A percentile compares a stretch with the other conserved stretches of the same genome.
phyloP scores from a whole-genome alignment of 2,797 vertebrate species.

The Periparus ater region DNA sequence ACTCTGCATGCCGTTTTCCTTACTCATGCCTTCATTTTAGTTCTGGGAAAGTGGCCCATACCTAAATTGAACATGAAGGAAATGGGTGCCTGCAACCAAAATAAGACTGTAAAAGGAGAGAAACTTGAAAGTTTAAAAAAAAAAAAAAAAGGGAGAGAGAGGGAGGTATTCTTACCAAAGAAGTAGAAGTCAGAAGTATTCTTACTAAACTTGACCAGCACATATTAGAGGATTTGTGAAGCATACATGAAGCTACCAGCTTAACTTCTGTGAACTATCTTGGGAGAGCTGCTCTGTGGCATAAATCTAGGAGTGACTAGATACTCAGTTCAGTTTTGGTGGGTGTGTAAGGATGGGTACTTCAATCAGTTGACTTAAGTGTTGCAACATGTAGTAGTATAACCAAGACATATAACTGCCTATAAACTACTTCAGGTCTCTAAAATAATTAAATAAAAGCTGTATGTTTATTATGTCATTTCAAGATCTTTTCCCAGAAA shows the following conservation, averaged over 20 bases:
- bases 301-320: not conserved
- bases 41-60: slow-evolving; percentile 15
- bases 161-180: not conserved
- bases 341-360: not conserved
- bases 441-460: not conserved
- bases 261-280: not conserved
- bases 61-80: slow-evolving; percentile 17
- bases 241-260: not conserved
- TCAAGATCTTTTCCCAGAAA: not conserved
- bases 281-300: not conserved
- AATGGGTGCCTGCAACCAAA: slow-evolving; percentile 29
- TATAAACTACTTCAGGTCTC: not conserved
- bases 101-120: not conserved
- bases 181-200: not conserved
- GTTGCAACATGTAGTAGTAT: not conserved
- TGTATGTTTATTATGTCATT: not conserved
- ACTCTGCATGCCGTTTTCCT: not conserved
- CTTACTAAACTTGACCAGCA: not conserved
- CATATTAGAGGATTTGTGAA: not conserved
- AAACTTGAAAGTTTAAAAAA: not conserved
- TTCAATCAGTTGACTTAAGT: not conserved
- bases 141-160: not conserved
- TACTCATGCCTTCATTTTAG: slow-evolving; percentile 29
- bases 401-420: not conserved
- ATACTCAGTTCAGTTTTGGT: not conserved